Percentiles rank a stretch among this genome's conserved stretches.
Conservation (phyloP, 23 tunicate genomes). For the Trididemnum clinides region DNA sequence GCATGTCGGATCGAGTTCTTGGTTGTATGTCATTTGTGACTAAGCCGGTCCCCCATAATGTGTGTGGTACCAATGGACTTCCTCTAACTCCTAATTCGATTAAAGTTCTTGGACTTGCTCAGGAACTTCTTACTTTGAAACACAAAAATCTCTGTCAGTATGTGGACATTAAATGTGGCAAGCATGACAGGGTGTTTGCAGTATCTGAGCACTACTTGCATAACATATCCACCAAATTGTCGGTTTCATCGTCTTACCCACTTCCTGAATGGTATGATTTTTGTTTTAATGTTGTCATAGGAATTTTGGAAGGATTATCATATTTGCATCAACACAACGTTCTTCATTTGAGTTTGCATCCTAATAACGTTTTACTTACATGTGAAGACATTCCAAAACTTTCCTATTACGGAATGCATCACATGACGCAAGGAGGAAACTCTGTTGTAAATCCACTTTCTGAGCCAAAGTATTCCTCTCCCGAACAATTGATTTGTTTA, state of each 20-base stretch:
- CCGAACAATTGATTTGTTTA: constrained; percentile 57
- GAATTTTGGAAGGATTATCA: constrained; percentile 49
- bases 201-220: constrained; percentile 70
- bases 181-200: constrained; percentile 79
- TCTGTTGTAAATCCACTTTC: constrained; percentile 66
- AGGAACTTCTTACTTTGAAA: constrained; percentile 45
- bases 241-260: not conserved
- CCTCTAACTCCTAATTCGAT: constrained; percentile 90
- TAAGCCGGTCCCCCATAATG: constrained; percentile 72
- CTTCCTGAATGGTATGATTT: constrained; percentile 29
- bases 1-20: constrained; percentile 16
- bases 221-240: constrained; percentile 13
- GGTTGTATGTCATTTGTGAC: constrained; percentile 84
- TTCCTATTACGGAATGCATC: constrained; percentile 71
- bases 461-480: constrained; percentile 60
- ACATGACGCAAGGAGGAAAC: constrained; percentile 75
- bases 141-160: constrained; percentile 83
- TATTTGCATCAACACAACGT: constrained; percentile 46
- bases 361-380: constrained; percentile 51
- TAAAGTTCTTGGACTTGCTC: constrained; percentile 77
- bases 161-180: constrained; percentile 69
- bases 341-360: constrained; percentile 61
- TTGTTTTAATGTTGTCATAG: constrained; percentile 30
- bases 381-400: constrained; percentile 46
- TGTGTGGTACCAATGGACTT: constrained; percentile 90